Percentiles rank a stretch among this genome's conserved stretches.
Conservation (phyloP, 2,888 invertebrate species). For the Palloptera scutellata region DNA sequence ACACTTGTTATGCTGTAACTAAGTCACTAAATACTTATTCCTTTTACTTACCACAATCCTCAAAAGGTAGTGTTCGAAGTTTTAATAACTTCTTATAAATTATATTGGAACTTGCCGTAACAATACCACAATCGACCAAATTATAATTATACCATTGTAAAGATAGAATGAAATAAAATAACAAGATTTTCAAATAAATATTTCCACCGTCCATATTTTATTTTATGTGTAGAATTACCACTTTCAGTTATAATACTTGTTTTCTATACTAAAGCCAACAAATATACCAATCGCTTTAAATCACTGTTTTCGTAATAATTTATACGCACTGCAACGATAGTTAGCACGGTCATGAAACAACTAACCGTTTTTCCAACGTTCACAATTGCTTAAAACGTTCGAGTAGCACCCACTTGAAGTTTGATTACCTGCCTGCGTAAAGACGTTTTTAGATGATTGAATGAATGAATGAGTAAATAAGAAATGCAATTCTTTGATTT, state of each 20-base stretch:
- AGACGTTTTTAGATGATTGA: no score
- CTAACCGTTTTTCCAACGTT: background rate
- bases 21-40: background rate
- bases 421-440: no score
- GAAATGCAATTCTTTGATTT: constrained; percentile 25
- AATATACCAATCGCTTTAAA: constrained; percentile 1
- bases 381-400: no score
- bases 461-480: no score
- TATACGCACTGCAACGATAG: background rate
- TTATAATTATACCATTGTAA: constrained; percentile 4
- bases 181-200: constrained; percentile 32
- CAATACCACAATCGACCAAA: constrained; percentile 21
- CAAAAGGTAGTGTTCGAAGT: constrained; percentile 49
- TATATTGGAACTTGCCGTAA: constrained; percentile 31
- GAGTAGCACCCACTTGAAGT: no score
- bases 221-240: background rate
- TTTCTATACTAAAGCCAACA: background rate
- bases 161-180: background rate
- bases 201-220: background rate
- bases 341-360: constrained; percentile 5
- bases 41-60: constrained; percentile 55
- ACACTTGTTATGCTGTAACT: no score
- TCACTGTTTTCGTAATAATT: background rate
- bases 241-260: no score
- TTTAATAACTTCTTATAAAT: constrained; percentile 36